Conservation (phyloP, 2,797 vertebrate genomes). For the Ispidina picta region DNA sequence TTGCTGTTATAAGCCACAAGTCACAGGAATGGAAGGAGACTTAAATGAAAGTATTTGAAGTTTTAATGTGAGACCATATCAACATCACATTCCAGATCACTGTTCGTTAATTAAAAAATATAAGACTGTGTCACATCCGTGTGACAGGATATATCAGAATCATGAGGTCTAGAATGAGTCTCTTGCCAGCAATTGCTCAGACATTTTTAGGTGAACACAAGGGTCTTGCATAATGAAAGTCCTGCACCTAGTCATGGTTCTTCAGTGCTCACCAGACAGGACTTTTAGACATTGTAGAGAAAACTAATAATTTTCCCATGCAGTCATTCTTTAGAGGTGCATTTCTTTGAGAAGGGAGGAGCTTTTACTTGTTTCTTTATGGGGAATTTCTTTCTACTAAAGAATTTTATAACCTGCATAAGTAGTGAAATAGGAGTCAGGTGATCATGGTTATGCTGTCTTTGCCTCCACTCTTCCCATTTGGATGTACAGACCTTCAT, state of each 20-base stretch:
- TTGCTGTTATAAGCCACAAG: neutral
- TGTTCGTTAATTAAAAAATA: neutral
- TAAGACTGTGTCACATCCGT: neutral
- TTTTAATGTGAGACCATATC: neutral
- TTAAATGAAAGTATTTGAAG: neutral
- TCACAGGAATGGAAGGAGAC: neutral
- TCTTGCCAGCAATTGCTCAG: neutral
- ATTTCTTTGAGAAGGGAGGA: neutral
- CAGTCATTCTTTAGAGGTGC: neutral
- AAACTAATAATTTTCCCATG: neutral
- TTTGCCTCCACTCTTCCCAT: neutral
- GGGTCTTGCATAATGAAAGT: neutral
- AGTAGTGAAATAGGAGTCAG: neutral
- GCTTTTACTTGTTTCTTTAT: neutral
- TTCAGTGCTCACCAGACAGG: neutral
- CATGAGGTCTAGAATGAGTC: fast-evolving
- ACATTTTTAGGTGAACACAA: neutral
- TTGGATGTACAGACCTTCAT: neutral
- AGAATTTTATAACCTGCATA: neutral
- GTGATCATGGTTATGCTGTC: neutral
- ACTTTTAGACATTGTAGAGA: neutral
- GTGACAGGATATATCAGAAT: neutral
- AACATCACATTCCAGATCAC: no score
- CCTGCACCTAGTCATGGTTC: neutral
- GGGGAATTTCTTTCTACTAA: neutral